Evolutionary conservation across 2,113 vertebrate species (phyloP).

Genomic region (Mormoops blainvillei): DNA sequence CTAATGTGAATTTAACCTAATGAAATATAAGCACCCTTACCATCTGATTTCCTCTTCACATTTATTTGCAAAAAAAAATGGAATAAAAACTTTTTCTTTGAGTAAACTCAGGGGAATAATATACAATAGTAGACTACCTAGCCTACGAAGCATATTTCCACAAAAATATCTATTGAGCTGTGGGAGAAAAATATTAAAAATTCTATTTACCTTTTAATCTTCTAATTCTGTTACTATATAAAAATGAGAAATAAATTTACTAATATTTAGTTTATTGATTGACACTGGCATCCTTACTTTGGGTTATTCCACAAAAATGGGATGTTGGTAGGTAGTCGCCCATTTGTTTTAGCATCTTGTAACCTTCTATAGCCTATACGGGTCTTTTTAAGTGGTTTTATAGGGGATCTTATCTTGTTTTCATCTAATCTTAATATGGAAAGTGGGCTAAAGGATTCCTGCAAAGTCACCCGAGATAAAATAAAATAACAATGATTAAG

Average conservation of each 20-base stretch:
- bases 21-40: background rate
- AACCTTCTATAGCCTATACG: background rate
- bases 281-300: background rate
- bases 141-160: background rate
- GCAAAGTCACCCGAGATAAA: background rate
- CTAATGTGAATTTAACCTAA: slow-evolving; percentile 32
- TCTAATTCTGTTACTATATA: background rate
- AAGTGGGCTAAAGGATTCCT: background rate
- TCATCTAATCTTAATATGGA: background rate
- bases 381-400: background rate
- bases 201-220: background rate
- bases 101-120: background rate
- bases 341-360: background rate
- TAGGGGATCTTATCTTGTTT: background rate
- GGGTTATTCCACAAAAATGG: background rate
- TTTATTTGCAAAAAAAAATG: background rate
- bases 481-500: background rate
- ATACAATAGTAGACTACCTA: background rate
- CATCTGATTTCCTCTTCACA: background rate
- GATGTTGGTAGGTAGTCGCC: background rate
- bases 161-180: background rate
- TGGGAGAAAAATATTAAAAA: background rate
- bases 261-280: background rate
- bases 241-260: background rate
- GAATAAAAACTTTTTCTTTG: background rate